Percentiles rank a stretch among this genome's conserved stretches.
Evolutionary conservation across 2,113 vertebrate genomes (phyloP).

Genomic region (Malurus melanocephalus): DNA sequence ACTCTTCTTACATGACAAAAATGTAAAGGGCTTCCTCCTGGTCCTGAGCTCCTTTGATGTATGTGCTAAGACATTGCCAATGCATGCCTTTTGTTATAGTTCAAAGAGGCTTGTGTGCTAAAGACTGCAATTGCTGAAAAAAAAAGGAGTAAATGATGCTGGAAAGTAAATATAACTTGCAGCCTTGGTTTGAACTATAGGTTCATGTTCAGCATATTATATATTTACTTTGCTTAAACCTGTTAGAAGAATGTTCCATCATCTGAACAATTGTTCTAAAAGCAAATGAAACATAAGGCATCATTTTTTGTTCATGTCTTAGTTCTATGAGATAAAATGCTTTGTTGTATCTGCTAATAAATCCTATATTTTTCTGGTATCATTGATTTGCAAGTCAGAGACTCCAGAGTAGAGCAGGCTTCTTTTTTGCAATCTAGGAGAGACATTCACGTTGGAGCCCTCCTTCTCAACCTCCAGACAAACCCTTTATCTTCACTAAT

Average conservation of each 20-base stretch:
- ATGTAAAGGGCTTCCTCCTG: not conserved
- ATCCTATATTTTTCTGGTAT: not conserved
- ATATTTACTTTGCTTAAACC: not conserved
- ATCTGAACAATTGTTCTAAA: not conserved
- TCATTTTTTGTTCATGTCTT: not conserved
- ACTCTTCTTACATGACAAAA: not conserved
- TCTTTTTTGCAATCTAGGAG: not conserved
- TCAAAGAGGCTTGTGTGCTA: not conserved
- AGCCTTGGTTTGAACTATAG: not conserved
- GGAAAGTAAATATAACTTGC: not conserved
- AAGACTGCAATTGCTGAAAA: not conserved
- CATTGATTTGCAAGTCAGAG: not conserved
- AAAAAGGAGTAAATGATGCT: not conserved
- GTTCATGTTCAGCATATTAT: not conserved
- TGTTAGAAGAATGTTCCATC: not conserved
- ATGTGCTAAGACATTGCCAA: not conserved
- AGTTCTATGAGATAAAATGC: not conserved
- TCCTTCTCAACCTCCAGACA: not conserved
- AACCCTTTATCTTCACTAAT: slow-evolving; percentile 5
- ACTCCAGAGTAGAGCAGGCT: not conserved
- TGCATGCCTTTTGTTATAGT: not conserved
- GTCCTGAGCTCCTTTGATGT: not conserved
- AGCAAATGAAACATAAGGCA: not conserved
- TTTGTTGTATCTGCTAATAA: not conserved
- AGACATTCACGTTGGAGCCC: not conserved